phyloP scores from a whole-genome alignment of 2,797 vertebrate genomes.

The Clamator glandarius region DNA sequence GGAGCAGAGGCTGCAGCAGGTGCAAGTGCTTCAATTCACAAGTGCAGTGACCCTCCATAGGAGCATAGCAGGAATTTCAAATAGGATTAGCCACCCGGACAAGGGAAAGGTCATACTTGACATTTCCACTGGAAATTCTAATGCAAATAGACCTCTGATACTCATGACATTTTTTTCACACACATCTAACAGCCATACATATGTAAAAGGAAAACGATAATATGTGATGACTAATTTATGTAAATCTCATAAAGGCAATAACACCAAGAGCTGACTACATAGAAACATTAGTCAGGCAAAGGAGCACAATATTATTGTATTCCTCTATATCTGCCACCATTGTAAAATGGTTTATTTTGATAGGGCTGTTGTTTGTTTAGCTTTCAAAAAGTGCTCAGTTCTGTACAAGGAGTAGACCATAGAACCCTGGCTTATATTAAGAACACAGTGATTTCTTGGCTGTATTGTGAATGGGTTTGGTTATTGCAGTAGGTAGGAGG shows the following conservation, averaged over 20 bases:
- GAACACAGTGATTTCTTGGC: not conserved
- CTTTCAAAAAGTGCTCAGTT: not conserved
- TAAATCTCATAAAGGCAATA: conserved; percentile 68
- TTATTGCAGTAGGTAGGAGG: not conserved
- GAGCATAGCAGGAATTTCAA: conserved; percentile 79
- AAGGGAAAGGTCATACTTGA: conserved; percentile 82
- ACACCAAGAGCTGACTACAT: conserved; percentile 16
- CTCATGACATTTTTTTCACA: conserved; percentile 64
- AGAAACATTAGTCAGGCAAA: conserved; percentile 35
- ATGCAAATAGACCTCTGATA: conserved; percentile 77
- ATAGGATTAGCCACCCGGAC: conserved; percentile 82
- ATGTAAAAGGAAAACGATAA: conserved; percentile 72
- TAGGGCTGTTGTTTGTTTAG: conserved; percentile 6
- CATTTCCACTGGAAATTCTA: conserved; percentile 84
- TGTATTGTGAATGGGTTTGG: not conserved
- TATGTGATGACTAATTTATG: conserved; percentile 72
- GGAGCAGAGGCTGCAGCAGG: conserved; percentile 67
- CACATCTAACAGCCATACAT: conserved; percentile 59
- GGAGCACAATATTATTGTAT: not conserved
- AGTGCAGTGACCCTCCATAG: conserved; percentile 71
- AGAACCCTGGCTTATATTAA: not conserved
- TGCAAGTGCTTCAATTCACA: conserved; percentile 68
- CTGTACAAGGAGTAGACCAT: not conserved
- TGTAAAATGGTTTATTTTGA: conserved; percentile 17
- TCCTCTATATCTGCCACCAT: not conserved